Conservation (phyloP, 2,797 vertebrate species). For the Enteromius mattozi region DNA sequence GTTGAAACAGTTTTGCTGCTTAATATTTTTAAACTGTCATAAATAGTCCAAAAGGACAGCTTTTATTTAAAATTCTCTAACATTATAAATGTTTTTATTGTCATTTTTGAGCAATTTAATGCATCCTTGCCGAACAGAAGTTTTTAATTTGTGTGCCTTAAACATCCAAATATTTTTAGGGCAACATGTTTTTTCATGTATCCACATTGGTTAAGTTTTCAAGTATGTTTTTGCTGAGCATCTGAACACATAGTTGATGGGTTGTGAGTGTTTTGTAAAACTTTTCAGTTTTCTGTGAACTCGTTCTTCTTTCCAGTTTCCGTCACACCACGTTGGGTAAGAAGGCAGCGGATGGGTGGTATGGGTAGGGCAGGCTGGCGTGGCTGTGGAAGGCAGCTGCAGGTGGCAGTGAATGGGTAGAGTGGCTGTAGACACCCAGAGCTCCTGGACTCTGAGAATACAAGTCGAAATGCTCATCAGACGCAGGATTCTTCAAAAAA, state of each 20-base stretch:
- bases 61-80: neutral
- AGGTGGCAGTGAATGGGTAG: constrained; percentile 59
- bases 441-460: constrained; percentile 69
- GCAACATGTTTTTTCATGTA: too few species aligned
- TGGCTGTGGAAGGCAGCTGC: constrained; percentile 57
- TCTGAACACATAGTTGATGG: neutral
- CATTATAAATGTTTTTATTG: neutral
- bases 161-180: neutral
- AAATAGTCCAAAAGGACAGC: neutral
- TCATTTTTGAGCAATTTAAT: neutral
- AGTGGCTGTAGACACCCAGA: constrained; percentile 70
- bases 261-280: neutral
- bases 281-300: neutral
- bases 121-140: neutral
- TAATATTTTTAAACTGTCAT: neutral
- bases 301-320: neutral
- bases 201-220: neutral
- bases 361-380: constrained; percentile 54
- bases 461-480: constrained; percentile 63
- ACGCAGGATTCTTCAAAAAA: constrained; percentile 52
- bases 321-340: constrained; percentile 66
- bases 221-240: neutral
- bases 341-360: constrained; percentile 63
- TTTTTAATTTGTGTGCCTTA: too few species aligned
- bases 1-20: neutral